Evolutionary conservation across 2,113 vertebrate genomes (phyloP).

Genomic region (Antennarius striatus): DNA sequence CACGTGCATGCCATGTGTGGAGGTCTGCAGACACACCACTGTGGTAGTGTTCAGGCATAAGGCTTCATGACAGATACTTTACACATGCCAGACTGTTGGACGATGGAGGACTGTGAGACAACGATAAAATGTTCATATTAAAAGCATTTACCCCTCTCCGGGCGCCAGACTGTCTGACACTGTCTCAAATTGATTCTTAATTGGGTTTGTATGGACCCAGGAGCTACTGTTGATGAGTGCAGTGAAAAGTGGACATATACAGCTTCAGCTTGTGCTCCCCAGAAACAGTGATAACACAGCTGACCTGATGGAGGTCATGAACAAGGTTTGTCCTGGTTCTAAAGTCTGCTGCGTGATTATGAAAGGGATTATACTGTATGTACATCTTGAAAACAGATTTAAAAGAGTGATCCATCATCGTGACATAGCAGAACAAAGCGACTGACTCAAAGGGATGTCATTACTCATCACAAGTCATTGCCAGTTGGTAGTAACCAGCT

Average conservation of each 20-base stretch:
- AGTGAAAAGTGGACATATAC: conserved; percentile 71
- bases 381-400: conserved; percentile 69
- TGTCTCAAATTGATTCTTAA: conserved; percentile 84
- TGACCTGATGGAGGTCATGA: conserved; percentile 26
- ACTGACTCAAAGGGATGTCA: conserved; percentile 77
- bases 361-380: conserved; percentile 53
- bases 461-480: conserved; percentile 80
- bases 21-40: conserved; percentile 29
- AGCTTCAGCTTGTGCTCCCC: conserved; percentile 42
- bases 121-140: conserved; percentile 82
- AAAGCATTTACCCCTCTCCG: conserved; percentile 80
- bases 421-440: conserved; percentile 75
- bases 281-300: conserved; percentile 69
- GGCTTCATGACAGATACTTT: conserved; percentile 76
- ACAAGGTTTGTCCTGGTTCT: conserved; percentile 42
- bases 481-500: conserved; percentile 81
- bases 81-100: conserved; percentile 76
- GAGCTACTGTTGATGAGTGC: conserved; percentile 76
- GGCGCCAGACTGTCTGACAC: conserved; percentile 84
- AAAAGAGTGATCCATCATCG: conserved; percentile 74
- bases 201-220: conserved; percentile 82
- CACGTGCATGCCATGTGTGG: conserved; percentile 60
- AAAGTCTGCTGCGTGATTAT: conserved; percentile 28
- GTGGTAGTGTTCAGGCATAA: conserved; percentile 49
- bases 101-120: conserved; percentile 76